Percentiles rank a stretch among this genome's conserved stretches.
These are phyloP conservation scores for Lasiurus borealis DNA, from an alignment of 2,113 vertebrate species.

Conservation along the genomic window DNA sequence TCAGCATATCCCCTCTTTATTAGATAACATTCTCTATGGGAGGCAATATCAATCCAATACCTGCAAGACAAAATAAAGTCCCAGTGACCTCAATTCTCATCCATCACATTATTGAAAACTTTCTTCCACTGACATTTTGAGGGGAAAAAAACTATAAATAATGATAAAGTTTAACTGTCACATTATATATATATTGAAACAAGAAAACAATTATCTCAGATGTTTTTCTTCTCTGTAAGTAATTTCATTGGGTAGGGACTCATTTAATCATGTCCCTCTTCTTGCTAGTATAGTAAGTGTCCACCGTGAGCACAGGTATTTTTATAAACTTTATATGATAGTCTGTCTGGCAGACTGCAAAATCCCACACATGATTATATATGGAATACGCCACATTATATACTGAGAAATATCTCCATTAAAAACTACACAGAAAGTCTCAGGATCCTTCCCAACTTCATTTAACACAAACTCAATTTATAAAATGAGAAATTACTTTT, in stretches of 20 bases:
- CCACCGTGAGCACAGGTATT: background rate
- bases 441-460: background rate
- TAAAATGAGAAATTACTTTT: background rate
- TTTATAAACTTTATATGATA: conserved; percentile 32
- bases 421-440: conserved; percentile 21
- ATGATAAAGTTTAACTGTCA: background rate
- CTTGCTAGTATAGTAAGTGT: background rate
- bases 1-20: too few species aligned
- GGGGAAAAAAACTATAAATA: background rate
- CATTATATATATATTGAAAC: background rate
- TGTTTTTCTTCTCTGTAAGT: background rate
- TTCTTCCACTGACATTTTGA: background rate
- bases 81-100: background rate
- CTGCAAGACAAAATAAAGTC: background rate
- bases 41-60: background rate
- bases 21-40: background rate
- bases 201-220: background rate
- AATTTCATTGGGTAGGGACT: background rate
- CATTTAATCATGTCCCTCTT: background rate
- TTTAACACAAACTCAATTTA: conserved; percentile 1
- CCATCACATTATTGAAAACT: background rate
- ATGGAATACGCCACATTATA: conserved; percentile 10
- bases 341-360: background rate
- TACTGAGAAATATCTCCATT: background rate
- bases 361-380: background rate